phyloP scores from a whole-genome alignment of 1,140 invertebrate genomes.

The Drosophila miranda region DNA sequence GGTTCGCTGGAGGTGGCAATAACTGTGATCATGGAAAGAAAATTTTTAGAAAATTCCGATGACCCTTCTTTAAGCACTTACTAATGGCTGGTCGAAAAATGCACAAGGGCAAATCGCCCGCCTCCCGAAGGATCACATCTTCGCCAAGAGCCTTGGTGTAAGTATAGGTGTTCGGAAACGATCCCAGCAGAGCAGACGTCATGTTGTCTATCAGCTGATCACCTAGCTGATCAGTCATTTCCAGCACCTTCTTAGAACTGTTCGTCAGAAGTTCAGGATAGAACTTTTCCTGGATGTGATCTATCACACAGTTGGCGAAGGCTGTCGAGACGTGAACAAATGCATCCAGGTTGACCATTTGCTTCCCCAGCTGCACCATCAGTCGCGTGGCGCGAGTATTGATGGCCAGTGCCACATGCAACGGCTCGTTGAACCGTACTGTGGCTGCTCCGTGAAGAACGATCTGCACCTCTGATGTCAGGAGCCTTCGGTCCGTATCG shows the following conservation, averaged over 20 bases:
- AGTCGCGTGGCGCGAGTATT: constrained; percentile 85
- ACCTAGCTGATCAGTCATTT: constrained; percentile 82
- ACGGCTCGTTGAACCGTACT: constrained; percentile 90
- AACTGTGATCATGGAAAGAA: constrained; percentile 85
- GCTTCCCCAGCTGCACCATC: constrained; percentile 83
- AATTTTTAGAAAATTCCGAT: constrained; percentile 86
- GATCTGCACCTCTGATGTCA: constrained; percentile 84
- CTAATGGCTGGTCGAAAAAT: constrained; percentile 89
- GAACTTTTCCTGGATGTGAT: constrained; percentile 86
- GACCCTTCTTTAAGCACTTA: constrained; percentile 85
- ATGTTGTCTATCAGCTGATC: constrained; percentile 86
- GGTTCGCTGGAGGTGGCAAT: constrained; percentile 90
- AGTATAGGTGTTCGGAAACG: constrained; percentile 92
- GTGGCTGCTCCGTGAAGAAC: constrained; percentile 94
- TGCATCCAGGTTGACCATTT: constrained; percentile 87
- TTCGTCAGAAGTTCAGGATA: constrained; percentile 86
- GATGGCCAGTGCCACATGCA: constrained; percentile 85
- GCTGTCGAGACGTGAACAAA: constrained; percentile 89
- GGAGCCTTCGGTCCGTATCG: constrained; percentile 82
- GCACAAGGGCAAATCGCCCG: constrained; percentile 87
- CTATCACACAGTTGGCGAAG: constrained; percentile 86
- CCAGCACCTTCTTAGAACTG: constrained; percentile 86
- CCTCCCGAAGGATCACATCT: constrained; percentile 86
- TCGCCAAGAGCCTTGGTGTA: constrained; percentile 93
- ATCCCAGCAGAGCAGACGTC: constrained; percentile 86